Evolutionary conservation across 1,140 invertebrate species (phyloP), one percentile per base, ranked within the genome.

Genomic region (Panagrolaimus sp.): DNA sequence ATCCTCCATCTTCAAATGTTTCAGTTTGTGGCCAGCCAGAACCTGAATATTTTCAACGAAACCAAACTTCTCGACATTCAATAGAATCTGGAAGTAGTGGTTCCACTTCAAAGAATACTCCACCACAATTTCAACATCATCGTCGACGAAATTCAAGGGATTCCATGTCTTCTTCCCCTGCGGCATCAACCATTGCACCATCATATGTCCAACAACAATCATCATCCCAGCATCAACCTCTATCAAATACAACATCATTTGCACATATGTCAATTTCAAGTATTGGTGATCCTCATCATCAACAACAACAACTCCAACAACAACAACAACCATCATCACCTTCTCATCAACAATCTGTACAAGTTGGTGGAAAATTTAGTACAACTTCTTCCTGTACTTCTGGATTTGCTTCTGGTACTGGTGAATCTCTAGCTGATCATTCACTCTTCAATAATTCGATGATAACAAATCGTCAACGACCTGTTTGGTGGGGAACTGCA

Each of bases 351-450:
- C 10, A 21, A 12, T n/a, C n/a, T n/a, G n/a, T 12, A 14, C 52
- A 21, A 12, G 17, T 58, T 17, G 52, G 52, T 21, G n/a, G n/a
- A n/a, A 58, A 58, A 14, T 62, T 55, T 12, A 62, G 68, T 26
- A 44, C 76, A 17, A 78, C 74, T 43, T 77, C 75, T 14, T 73
- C 72, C 26, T 62, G 72, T 9, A 73, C 72, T 15, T 76, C 74
- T n/a, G 74, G 74, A 12, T 76, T 76, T 70, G 73, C 63, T 55
- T 76, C 74, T 7, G 46, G 46, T 43, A 45, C 44, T 38, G 63
- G 71, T 9, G 69, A 58, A 58, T 58, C 52, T 1, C 12, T 28
- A 12, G 52, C 52, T 12, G 52, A 58, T 58, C 32, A 38, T 38
- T 12, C 52, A 14, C 21, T 21, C 10, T 58, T 58, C 8, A 58